A percentile compares a stretch with the other conserved stretches of the same genome.
Evolutionary conservation across 2,888 invertebrate species (phyloP).

Genomic region (Pandemis heparana): DNA sequence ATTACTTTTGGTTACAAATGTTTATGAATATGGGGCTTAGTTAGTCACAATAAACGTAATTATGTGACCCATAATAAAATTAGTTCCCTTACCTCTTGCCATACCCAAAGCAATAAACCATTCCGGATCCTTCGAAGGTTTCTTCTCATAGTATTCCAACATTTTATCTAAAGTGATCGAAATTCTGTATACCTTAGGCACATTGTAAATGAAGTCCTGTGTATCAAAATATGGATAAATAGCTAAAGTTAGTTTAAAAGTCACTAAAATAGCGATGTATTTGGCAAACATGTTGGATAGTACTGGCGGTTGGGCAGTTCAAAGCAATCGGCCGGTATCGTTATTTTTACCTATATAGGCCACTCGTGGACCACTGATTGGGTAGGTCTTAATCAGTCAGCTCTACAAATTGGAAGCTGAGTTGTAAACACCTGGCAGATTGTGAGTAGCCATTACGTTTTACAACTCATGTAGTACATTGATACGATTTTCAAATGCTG

Average conservation of each 20-base stretch:
- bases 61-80: too few species aligned
- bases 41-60: too few species aligned
- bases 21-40: too few species aligned
- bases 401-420: constrained; percentile 33
- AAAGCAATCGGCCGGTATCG: constrained; percentile 25
- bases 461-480: neutral
- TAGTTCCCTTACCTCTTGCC: constrained; percentile 68
- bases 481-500: neutral
- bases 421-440: constrained; percentile 22
- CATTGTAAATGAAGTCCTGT: constrained; percentile 80
- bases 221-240: constrained; percentile 82
- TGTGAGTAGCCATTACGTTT: neutral
- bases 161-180: constrained; percentile 76
- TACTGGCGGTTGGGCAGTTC: constrained; percentile 55
- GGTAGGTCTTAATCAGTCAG: constrained; percentile 46
- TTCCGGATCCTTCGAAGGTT: constrained; percentile 81
- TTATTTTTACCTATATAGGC: constrained; percentile 19
- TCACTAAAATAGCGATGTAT: constrained; percentile 60
- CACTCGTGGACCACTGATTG: constrained; percentile 64
- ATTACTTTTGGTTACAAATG: too few species aligned
- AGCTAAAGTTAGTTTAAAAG: constrained; percentile 52
- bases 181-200: constrained; percentile 80
- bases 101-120: constrained; percentile 75
- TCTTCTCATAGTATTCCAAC: constrained; percentile 75
- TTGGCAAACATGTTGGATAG: constrained; percentile 67